Evolutionary conservation across 2,113 vertebrate genomes (phyloP).

Genomic region (Piaya cayana): DNA sequence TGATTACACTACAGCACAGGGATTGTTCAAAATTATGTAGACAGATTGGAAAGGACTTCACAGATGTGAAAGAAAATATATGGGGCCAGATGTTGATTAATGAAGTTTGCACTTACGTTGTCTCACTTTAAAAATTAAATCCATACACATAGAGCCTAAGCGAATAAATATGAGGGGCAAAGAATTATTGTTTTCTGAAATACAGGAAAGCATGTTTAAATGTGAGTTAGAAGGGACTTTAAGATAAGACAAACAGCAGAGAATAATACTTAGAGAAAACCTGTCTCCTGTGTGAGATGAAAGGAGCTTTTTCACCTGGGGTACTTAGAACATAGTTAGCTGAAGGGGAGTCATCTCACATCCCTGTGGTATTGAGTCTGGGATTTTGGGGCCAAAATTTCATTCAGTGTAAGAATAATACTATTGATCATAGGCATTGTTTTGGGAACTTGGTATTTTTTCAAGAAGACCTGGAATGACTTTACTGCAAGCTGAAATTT

Average conservation of each 20-base stretch:
- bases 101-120: constrained; percentile 6
- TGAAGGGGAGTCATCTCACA: background rate
- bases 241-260: background rate
- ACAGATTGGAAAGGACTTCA: constrained; percentile 32
- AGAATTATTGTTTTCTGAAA: constrained; percentile 20
- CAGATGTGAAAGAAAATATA: constrained; percentile 27
- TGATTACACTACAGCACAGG: background rate
- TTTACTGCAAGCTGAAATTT: background rate
- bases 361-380: background rate
- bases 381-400: background rate
- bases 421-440: background rate
- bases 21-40: background rate
- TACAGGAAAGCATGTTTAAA: background rate
- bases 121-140: constrained; percentile 14
- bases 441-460: background rate
- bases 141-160: background rate
- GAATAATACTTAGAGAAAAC: background rate
- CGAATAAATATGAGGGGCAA: background rate
- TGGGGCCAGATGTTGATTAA: constrained; percentile 37
- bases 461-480: background rate
- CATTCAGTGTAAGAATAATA: background rate
- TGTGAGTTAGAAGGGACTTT: background rate
- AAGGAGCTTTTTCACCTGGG: background rate
- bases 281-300: background rate
- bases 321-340: background rate